Evolutionary conservation across 2,888 invertebrate species (phyloP).

Genomic region (Trissolcus brochymenae): DNA sequence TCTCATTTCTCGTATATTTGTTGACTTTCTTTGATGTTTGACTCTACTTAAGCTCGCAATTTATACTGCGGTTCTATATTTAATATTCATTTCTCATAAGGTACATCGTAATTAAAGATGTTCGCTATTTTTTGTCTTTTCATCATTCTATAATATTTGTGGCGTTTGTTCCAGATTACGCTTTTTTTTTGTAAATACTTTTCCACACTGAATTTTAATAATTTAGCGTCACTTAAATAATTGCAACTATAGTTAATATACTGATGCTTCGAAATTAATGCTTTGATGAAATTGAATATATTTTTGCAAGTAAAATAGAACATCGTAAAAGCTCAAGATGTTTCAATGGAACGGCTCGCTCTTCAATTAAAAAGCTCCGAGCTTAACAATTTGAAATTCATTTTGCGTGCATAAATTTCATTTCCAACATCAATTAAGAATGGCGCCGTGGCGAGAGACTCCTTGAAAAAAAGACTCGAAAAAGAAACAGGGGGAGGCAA

Average conservation of each 20-base stretch:
- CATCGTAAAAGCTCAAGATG: slow-evolving; percentile 21
- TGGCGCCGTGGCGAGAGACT: slow-evolving; percentile 30
- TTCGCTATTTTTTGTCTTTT: slow-evolving; percentile 8
- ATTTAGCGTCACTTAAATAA: too few species aligned
- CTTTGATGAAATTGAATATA: background rate
- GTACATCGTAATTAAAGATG: slow-evolving; percentile 44
- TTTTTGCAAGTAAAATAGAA: slow-evolving; percentile 23
- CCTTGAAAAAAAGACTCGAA: slow-evolving; percentile 17
- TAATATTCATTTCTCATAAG: slow-evolving; percentile 45
- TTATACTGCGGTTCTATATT: slow-evolving; percentile 48
- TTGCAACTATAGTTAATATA: too few species aligned
- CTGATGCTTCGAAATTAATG: background rate
- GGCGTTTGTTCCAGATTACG: background rate
- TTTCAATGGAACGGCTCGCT: slow-evolving; percentile 42
- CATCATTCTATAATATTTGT: slow-evolving; percentile 17
- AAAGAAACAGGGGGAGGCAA: slow-evolving; percentile 2
- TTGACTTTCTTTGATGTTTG: slow-evolving; percentile 54
- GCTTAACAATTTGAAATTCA: slow-evolving; percentile 46
- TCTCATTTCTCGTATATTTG: slow-evolving; percentile 51
- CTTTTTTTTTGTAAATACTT: background rate
- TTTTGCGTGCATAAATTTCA: slow-evolving; percentile 55
- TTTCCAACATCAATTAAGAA: slow-evolving; percentile 51
- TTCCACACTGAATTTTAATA: too few species aligned
- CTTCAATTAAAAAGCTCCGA: slow-evolving; percentile 29
- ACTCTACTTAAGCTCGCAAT: slow-evolving; percentile 50